A percentile compares a stretch with the other conserved stretches of the same genome.
Evolutionary conservation across 2,888 invertebrate species (phyloP).

Genomic region (Folsomia manolachei): DNA sequence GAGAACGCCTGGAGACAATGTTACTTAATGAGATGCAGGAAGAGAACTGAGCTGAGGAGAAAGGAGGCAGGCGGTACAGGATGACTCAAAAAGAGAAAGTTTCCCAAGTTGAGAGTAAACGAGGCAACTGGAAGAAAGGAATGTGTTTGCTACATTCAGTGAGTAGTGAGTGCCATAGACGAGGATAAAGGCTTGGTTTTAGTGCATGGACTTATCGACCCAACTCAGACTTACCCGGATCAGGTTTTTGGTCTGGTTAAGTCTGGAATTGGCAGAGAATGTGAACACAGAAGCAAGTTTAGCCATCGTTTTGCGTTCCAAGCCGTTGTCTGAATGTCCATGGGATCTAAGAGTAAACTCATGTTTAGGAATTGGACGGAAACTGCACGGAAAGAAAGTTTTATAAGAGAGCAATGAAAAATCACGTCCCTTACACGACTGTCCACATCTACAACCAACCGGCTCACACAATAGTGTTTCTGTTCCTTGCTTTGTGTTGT

Average conservation of each 20-base stretch:
- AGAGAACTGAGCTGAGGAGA: slow-evolving; percentile 14
- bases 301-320: no score
- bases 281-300: neutral
- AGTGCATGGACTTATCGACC: slow-evolving; percentile 35
- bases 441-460: neutral
- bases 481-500: neutral
- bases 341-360: neutral
- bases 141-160: neutral
- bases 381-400: neutral
- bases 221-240: neutral
- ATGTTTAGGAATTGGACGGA: no score
- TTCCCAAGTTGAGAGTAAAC: neutral
- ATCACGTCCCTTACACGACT: neutral
- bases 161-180: no score
- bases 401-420: neutral
- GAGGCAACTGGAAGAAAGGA: no score
- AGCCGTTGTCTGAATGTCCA: no score
- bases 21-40: slow-evolving; percentile 15
- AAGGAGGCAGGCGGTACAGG: neutral
- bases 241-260: neutral
- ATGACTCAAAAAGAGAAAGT: neutral
- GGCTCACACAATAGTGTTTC: neutral
- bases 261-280: neutral
- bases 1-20: no score
- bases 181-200: neutral